phyloP scores from a whole-genome alignment of 1,140 invertebrate species.

The Cataglyphis hispanica region DNA sequence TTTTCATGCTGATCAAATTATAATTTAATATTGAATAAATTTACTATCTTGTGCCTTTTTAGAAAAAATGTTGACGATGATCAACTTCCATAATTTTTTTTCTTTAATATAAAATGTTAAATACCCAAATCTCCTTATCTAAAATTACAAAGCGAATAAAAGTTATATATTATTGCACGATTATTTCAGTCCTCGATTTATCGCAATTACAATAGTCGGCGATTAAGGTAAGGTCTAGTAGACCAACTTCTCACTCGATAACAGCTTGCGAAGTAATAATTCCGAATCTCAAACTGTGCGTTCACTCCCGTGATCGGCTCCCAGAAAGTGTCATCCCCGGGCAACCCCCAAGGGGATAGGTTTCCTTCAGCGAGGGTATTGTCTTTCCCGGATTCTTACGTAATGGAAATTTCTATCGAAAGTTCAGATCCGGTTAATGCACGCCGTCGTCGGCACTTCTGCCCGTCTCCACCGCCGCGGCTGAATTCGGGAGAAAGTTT shows the following conservation, averaged over 20 bases:
- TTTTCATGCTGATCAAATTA: too few relatives aligned
- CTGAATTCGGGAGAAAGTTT: slow-evolving; percentile 20
- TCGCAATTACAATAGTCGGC: neutral
- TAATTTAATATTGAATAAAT: too few relatives aligned
- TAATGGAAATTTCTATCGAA: slow-evolving; percentile 65
- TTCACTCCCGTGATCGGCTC: neutral
- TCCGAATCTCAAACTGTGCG: neutral
- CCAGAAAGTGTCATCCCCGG: slow-evolving; percentile 1
- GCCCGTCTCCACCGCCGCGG: too few relatives aligned
- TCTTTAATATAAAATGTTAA: too few relatives aligned
- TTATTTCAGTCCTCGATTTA: neutral
- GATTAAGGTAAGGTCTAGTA: neutral
- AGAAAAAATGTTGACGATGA: too few relatives aligned
- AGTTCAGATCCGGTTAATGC: slow-evolving; percentile 61
- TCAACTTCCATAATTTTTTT: too few relatives aligned
- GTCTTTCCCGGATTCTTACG: slow-evolving; percentile 58
- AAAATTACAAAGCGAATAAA: too few relatives aligned
- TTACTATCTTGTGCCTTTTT: too few relatives aligned
- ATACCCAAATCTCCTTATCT: too few relatives aligned
- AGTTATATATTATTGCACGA: neutral
- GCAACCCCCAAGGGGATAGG: slow-evolving; percentile 1
- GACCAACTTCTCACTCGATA: neutral
- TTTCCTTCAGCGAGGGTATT: slow-evolving; percentile 33
- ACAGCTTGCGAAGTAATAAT: slow-evolving; percentile 8
- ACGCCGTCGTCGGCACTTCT: slow-evolving; percentile 46